Base-by-base conservation (phyloP, 35 echinoderm and acorn worm species). In the Patiria miniata region DNA sequence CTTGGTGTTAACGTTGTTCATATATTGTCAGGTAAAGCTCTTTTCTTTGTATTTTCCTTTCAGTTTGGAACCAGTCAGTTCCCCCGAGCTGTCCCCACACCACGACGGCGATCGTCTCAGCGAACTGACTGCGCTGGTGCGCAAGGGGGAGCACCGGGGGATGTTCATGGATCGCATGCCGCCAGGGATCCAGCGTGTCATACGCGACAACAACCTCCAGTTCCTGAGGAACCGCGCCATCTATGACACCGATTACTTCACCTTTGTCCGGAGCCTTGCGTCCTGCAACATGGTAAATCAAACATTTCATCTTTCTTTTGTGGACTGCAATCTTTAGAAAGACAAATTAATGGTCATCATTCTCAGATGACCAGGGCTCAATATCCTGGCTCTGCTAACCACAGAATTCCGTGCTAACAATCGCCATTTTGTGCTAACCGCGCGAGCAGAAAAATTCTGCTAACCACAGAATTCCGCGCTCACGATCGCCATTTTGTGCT, bases 161-260 rank as follows among this genome's bases (percentile, higher is more conserved):
- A 68, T 98, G 81, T 98, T 98, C 79, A 61, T 94, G 16, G 96
- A 98, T 34, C 78, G 89, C 38, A 98, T 98, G 96, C 93, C 96
- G 1, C 88, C 96, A 0, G 89, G 59, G 18, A 94, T 98, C 54
- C 96, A 98, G 82, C 53, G 89, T 54, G 79, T 83, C 23, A 98
- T 98, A 19, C 53, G 77, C 21, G 92, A 94, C 76, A 89, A 91
- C 36, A 98, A 98, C 61, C 83, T 98, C 7, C 96, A 94, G 82
- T 98, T 92, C 40, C 78, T 98, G 38, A 68, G 89, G 19, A 90
- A 94, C 61, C 68, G 89, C 39, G 96, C 86, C 15, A 79, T 98
- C 61, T 94, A 92, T 47, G 94, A 91, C 87, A 61, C 76, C 33
- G 96, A 94, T 47, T 98, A 98, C 87, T 94, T 98, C 86, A 98